Evolutionary conservation across 2,888 invertebrate genomes (phyloP).

Genomic region (Stenichneumon culpator): DNA sequence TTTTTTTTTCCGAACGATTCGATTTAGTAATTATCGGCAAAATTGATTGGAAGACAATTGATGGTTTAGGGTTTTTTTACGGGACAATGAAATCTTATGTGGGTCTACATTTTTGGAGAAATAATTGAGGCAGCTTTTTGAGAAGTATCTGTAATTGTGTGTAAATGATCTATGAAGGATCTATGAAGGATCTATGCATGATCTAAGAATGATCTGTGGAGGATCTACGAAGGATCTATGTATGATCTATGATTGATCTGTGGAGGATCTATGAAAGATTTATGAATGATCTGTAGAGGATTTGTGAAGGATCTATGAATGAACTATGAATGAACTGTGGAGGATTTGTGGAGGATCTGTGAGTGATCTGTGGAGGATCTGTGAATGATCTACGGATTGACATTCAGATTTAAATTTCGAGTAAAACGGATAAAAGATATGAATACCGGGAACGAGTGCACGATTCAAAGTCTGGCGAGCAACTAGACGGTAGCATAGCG

Average conservation of each 20-base stretch:
- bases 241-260: no score
- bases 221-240: no score
- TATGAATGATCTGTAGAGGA: no score
- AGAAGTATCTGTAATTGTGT: no score
- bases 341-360: no score
- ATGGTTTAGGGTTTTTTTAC: no score
- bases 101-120: background rate
- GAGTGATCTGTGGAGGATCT: background rate
- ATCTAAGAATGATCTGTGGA: no score
- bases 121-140: background rate
- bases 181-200: no score
- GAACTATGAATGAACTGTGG: no score
- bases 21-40: background rate
- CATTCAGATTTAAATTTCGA: background rate
- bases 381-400: background rate
- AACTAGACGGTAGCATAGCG: constrained; percentile 47
- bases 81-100: background rate
- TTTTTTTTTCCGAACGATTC: background rate
- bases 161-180: no score
- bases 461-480: constrained; percentile 55
- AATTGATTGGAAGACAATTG: background rate
- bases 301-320: no score
- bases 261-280: no score
- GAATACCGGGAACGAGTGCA: constrained; percentile 22
- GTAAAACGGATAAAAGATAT: background rate